Base-by-base conservation (phyloP, 2,113 vertebrate species). In the Bos indicus region DNA sequence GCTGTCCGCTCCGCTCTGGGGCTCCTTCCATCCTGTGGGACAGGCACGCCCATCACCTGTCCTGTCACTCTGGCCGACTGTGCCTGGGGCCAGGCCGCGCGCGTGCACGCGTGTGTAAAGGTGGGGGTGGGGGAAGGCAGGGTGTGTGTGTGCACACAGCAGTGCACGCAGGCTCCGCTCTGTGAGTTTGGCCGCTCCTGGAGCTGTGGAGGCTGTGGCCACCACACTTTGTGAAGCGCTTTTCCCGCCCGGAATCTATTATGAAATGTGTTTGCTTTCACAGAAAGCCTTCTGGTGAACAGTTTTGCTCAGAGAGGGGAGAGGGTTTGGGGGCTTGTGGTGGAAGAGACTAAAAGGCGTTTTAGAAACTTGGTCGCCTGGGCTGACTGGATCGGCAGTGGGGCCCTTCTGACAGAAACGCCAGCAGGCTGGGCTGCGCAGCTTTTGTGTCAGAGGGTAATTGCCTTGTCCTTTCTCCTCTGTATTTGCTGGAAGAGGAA, bases 41-140 rank as follows among this genome's bases (percentile, higher is more conserved):
- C 77, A 89, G 95, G 77, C 90, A 23, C 95, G 89, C 81, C 48
- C 64, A 1, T 93, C 97, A 97, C 95, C 90, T 98, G 95, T 77
- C 64, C 48, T 85, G 87, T 96, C 92, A 62, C 28, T 96, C 88
- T 74, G 14, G 74, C 77, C 46, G 28, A 48, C 33, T 51, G 74
- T 56, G 88, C 85, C 25, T 52, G n/a, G 74, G 74, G 67, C 57
- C 25, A n/a, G 52, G 26, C 82, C 59, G n/a, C 26, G 48, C 48
- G 48, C 48, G 46, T 48, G 23, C 25, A 12, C 48, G 12, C 12
- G 46, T 48, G 23, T 57, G 25, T 93, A 2, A n/a, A n/a, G 25
- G 21, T 48, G 28, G 36, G 57, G 60, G n/a, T 56, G 15, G 9
- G 88, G 33, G 26, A 67, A 26, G 51, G 0, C 33, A 71, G 67